Conservation (phyloP, 2,888 invertebrate species). For the Amphipoea lucens region DNA sequence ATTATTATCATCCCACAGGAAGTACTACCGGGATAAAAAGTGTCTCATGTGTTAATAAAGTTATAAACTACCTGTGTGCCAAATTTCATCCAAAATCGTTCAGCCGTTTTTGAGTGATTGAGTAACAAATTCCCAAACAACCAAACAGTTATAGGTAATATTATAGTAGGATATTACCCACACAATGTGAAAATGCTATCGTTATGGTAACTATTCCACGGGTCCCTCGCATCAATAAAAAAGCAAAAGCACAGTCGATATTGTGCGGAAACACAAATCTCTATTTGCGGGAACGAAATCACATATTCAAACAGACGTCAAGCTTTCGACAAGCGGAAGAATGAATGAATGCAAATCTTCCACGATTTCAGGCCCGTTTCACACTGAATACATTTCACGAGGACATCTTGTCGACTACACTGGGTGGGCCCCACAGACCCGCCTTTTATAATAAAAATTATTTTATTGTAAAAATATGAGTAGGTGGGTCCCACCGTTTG, state of each 20-base stretch:
- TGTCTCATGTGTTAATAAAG: too few relatives aligned
- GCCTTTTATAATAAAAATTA: conserved; percentile 53
- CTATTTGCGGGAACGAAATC: conserved; percentile 76
- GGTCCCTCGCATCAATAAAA: conserved; percentile 57
- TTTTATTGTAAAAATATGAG: conserved; percentile 54
- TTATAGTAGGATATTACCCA: not conserved
- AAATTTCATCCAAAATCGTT: not conserved
- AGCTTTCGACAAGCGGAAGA: conserved; percentile 75
- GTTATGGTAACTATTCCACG: conserved; percentile 26
- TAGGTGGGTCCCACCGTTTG: conserved; percentile 53
- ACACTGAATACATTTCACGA: conserved; percentile 67
- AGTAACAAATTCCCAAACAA: not conserved
- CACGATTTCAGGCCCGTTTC: conserved; percentile 71
- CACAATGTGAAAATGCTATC: not conserved
- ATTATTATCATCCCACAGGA: too few relatives aligned
- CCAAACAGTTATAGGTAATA: not conserved
- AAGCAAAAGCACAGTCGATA: conserved; percentile 66
- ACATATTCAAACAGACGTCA: conserved; percentile 84
- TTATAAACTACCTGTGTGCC: not conserved
- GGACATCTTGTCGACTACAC: conserved; percentile 62
- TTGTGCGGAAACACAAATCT: conserved; percentile 73
- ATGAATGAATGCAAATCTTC: conserved; percentile 79
- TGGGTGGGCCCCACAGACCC: conserved; percentile 42
- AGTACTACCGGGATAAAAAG: too few relatives aligned
- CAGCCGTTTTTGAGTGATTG: not conserved